These are phyloP conservation scores for Protobothrops mucrosquamatus DNA, from an alignment of 2,113 vertebrate species.

Conservation along the genomic window DNA sequence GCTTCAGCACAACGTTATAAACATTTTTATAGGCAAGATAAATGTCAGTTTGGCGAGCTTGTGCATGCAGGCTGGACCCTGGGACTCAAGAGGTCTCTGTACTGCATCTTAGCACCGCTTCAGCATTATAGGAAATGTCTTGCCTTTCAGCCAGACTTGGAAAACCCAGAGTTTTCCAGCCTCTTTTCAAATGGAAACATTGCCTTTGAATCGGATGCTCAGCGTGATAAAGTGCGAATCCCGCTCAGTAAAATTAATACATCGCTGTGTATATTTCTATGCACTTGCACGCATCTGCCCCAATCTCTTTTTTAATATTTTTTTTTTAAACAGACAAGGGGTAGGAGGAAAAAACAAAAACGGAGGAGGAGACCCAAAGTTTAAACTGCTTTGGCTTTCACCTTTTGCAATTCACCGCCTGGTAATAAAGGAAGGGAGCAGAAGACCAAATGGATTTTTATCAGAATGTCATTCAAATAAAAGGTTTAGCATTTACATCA, in stretches of 20 bases:
- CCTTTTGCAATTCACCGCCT: constrained; percentile 73
- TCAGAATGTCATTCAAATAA: constrained; percentile 98
- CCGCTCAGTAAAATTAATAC: constrained; percentile 55
- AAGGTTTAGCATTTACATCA: constrained; percentile 98
- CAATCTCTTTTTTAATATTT: constrained; percentile 69
- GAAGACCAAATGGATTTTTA: constrained; percentile 79
- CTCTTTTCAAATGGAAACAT: constrained; percentile 82
- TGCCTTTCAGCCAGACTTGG: constrained; percentile 68
- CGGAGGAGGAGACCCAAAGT: constrained; percentile 39
- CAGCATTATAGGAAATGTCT: constrained; percentile 73
- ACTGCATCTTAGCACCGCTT: constrained; percentile 70
- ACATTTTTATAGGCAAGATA: constrained; percentile 86
- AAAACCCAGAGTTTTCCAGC: constrained; percentile 42
- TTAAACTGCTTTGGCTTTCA: constrained; percentile 69
- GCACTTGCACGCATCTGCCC: neutral
- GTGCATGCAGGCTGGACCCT: constrained; percentile 78
- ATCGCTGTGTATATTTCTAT: neutral
- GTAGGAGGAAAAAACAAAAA: constrained; percentile 17
- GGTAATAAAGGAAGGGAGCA: constrained; percentile 61
- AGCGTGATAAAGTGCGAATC: constrained; percentile 67
- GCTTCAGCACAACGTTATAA: constrained; percentile 25
- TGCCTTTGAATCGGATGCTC: constrained; percentile 73
- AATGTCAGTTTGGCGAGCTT: constrained; percentile 88
- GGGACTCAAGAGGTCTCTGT: constrained; percentile 77
- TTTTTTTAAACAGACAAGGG: constrained; percentile 48